A percentile compares a stretch with the other conserved stretches of the same genome.
phyloP scores from a whole-genome alignment of 1,140 invertebrate species.

The Ylistrum balloti region DNA sequence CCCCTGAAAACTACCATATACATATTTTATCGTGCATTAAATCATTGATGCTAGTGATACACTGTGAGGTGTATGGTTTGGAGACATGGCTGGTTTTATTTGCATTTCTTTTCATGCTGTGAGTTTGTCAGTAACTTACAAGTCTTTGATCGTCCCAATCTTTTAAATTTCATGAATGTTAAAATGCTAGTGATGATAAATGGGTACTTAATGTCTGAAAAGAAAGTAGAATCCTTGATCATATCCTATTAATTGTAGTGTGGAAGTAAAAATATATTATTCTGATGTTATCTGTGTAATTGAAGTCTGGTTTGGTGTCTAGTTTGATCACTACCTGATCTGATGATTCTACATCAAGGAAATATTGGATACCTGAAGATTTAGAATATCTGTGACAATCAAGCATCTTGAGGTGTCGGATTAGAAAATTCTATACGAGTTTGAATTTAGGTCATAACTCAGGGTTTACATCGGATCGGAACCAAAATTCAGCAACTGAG shows the following conservation, averaged over 20 bases:
- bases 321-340: background rate
- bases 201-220: background rate
- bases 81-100: background rate
- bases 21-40: background rate
- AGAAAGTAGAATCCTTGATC: background rate
- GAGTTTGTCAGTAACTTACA: background rate
- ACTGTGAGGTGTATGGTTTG: background rate
- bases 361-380: too few species aligned
- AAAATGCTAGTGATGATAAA: background rate
- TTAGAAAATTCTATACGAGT: too few species aligned
- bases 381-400: too few species aligned
- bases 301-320: background rate
- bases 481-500: too few species aligned
- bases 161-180: background rate
- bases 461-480: too few species aligned
- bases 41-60: background rate
- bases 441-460: too few species aligned
- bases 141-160: background rate
- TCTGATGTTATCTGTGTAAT: conserved; percentile 18
- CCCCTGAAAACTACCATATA: background rate
- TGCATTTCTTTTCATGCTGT: background rate
- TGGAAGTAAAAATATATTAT: background rate
- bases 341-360: too few species aligned
- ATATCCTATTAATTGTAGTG: background rate
- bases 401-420: too few species aligned